A percentile compares a stretch with the other conserved stretches of the same genome.
Conservation (phyloP, 37 sponge, comb jelly and placozoan species). For the Spongia lamella region DNA sequence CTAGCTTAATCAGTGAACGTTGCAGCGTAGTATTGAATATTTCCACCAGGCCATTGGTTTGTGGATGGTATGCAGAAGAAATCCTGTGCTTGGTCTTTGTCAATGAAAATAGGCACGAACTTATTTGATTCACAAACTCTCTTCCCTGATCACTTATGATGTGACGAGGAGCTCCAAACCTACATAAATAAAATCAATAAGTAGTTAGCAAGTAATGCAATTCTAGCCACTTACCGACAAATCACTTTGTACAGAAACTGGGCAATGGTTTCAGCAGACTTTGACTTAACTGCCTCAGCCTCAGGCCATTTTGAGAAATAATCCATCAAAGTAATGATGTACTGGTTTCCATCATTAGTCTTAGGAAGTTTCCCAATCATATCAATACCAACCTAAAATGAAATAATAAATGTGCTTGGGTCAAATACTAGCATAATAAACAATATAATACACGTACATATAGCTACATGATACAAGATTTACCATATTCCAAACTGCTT, state of each 20-base stretch:
- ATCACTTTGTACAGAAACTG: constrained; percentile 35
- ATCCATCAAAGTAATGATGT: constrained; percentile 40
- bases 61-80: constrained; percentile 41
- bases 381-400: constrained; percentile 38
- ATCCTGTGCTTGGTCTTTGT: constrained; percentile 26
- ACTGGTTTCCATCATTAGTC: constrained; percentile 22
- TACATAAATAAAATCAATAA: background rate
- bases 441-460: constrained; percentile 1
- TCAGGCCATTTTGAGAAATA: constrained; percentile 54
- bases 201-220: background rate
- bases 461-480: constrained; percentile 10
- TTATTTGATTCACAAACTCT: constrained; percentile 31
- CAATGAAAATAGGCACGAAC: constrained; percentile 10
- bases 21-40: too few relatives aligned
- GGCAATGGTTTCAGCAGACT: constrained; percentile 32
- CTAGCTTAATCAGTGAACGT: too few relatives aligned
- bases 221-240: constrained; percentile 20
- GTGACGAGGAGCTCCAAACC: constrained; percentile 19
- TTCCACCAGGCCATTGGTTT: constrained; percentile 33
- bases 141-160: constrained; percentile 36
- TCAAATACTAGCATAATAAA: background rate
- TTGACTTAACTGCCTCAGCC: constrained; percentile 24
- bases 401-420: background rate
- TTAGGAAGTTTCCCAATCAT: constrained; percentile 35
- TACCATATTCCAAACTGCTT: constrained; percentile 44